A percentile compares a stretch with the other conserved stretches of the same genome.
Conservation (phyloP, 35 echinoderm and acorn worm species). For the Hemicentrotus pulcherrimus region DNA sequence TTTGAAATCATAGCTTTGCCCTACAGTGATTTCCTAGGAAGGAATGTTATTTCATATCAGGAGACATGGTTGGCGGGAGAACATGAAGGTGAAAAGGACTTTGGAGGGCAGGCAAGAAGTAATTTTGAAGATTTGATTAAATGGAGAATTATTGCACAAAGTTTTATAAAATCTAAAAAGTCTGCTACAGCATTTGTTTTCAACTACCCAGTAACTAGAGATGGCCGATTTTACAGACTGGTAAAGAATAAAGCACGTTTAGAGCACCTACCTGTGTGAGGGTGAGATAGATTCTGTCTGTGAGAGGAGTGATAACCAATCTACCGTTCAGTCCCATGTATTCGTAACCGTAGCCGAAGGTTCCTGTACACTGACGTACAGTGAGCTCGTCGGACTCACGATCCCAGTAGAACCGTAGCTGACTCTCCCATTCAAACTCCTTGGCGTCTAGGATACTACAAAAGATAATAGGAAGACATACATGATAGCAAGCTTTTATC, state of each 20-base stretch:
- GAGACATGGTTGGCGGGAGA: no score
- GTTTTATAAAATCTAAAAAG: no score
- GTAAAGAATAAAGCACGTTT: neutral
- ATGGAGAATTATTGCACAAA: no score
- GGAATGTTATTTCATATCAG: no score
- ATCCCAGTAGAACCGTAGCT: constrained; percentile 96
- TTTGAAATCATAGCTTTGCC: no score
- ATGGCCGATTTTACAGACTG: neutral
- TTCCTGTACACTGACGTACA: constrained; percentile 94
- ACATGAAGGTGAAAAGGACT: no score
- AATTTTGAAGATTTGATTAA: no score
- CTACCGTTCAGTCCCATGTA: constrained; percentile 99
- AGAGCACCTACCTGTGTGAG: constrained; percentile 79
- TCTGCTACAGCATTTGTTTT: no score
- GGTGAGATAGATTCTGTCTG: constrained; percentile 98
- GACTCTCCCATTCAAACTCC: constrained; percentile 99
- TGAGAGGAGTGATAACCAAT: constrained; percentile 96
- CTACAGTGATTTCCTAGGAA: no score
- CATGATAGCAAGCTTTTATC: no score
- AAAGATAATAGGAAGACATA: neutral
- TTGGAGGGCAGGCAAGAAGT: no score
- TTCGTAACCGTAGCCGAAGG: constrained; percentile 98
- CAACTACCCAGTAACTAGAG: no score
- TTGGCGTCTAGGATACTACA: constrained; percentile 87
- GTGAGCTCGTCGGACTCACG: constrained; percentile 89